A percentile compares a stretch with the other conserved stretches of the same genome.
Conservation (phyloP, 2,113 vertebrate genomes). For the Rutilus rutilus region DNA sequence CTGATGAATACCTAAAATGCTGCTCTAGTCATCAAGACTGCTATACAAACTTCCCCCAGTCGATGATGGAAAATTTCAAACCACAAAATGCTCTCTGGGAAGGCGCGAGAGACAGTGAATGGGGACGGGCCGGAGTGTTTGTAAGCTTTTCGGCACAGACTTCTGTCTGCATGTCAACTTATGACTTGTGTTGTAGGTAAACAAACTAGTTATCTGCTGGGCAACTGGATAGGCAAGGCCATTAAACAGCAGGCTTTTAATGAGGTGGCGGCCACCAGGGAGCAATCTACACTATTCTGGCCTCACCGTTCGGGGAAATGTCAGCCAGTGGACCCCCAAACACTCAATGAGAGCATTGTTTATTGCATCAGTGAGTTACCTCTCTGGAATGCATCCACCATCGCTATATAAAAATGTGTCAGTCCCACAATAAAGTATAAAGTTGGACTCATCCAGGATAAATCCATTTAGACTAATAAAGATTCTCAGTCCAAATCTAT, state of each 20-base stretch:
- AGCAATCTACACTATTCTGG: slow-evolving; percentile 38
- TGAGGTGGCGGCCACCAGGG: slow-evolving; percentile 48
- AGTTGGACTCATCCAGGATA: slow-evolving; percentile 41
- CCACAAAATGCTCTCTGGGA: slow-evolving; percentile 43
- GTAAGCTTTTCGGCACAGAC: slow-evolving; percentile 36
- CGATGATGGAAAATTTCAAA: slow-evolving; percentile 46
- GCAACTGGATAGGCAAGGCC: slow-evolving; percentile 35
- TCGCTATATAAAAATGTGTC: slow-evolving; percentile 55
- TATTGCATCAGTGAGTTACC: slow-evolving; percentile 52
- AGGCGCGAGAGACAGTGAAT: slow-evolving; percentile 8
- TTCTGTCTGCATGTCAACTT: slow-evolving; percentile 42
- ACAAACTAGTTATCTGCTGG: slow-evolving; percentile 52
- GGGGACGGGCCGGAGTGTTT: slow-evolving; percentile 10
- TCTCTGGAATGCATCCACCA: slow-evolving; percentile 52
- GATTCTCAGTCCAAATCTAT: slow-evolving; percentile 40
- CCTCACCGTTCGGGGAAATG: slow-evolving; percentile 34
- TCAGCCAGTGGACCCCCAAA: slow-evolving; percentile 34
- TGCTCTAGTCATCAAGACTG: slow-evolving; percentile 44
- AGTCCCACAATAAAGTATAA: slow-evolving; percentile 39
- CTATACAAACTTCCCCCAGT: slow-evolving; percentile 18
- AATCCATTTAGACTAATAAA: slow-evolving; percentile 50
- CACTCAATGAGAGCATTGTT: slow-evolving; percentile 58
- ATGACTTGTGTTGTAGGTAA: slow-evolving; percentile 47
- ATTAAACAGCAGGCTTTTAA: slow-evolving; percentile 59
- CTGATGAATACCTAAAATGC: slow-evolving; percentile 38